A percentile compares a stretch with the other conserved stretches of the same genome.
These are phyloP conservation scores for Cassiopea andromeda DNA, from an alignment of 30 jellyfish, hydroid and myxozoan species.

Conservation along the genomic window DNA sequence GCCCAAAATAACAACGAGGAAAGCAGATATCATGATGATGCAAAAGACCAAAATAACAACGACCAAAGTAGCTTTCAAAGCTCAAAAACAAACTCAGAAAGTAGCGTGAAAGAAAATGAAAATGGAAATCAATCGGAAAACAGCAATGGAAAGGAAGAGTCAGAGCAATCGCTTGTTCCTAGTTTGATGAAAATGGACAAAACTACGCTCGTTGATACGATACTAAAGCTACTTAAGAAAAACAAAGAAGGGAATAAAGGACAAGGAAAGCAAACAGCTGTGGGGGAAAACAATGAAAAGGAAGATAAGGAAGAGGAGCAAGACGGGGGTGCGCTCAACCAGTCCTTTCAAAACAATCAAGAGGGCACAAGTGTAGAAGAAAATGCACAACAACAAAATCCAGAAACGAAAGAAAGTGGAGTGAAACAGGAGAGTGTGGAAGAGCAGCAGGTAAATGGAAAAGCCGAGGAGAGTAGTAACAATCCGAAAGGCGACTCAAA, in stretches of 20 bases:
- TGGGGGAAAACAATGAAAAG: constrained; percentile 29
- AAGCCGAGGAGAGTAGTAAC: neutral
- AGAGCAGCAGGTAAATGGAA: neutral
- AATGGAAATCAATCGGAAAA: constrained; percentile 21
- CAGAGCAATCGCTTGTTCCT: constrained; percentile 52
- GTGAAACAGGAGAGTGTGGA: constrained; percentile 3
- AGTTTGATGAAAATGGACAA: constrained; percentile 84
- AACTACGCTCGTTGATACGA: constrained; percentile 69
- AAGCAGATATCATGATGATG: neutral
- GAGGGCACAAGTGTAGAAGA: constrained; percentile 27
- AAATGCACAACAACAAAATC: constrained; percentile 27
- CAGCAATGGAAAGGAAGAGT: constrained; percentile 5
- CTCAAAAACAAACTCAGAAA: constrained; percentile 14
- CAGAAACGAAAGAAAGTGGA: constrained; percentile 39
- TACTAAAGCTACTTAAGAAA: constrained; percentile 76
- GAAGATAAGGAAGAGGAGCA: constrained; percentile 57
- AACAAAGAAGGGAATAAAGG: constrained; percentile 20
- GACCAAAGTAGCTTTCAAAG: neutral
- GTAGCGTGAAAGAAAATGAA: constrained; percentile 22
- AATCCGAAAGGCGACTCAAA: neutral
- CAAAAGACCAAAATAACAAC: constrained; percentile 12
- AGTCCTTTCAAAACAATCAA: constrained; percentile 35
- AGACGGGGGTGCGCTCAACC: constrained; percentile 46
- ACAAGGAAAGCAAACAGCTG: constrained; percentile 3
- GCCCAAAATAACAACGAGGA: constrained; percentile 7